Evolutionary conservation across 2,113 vertebrate genomes (phyloP).

Genomic region (Probosciger aterrimus): DNA sequence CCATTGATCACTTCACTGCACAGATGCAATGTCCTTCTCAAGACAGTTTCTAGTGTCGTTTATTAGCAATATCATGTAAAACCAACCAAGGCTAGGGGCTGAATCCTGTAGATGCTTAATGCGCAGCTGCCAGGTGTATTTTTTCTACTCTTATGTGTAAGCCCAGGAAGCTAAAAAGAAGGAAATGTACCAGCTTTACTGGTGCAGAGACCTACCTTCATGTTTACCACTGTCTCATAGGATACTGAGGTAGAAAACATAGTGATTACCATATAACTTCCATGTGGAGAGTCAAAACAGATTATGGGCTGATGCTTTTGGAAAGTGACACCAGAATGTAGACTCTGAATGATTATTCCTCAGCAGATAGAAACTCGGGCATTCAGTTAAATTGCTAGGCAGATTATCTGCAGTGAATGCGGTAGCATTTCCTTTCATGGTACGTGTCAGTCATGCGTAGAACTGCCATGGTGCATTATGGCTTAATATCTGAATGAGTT

Average conservation of each 20-base stretch:
- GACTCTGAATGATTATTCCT: neutral
- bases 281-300: neutral
- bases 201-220: neutral
- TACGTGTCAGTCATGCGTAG: accelerated
- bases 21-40: neutral
- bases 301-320: neutral
- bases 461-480: neutral
- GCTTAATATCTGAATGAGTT: neutral
- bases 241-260: neutral
- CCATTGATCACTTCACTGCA: accelerated
- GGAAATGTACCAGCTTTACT: neutral
- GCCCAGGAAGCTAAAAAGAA: neutral
- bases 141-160: neutral
- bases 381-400: neutral
- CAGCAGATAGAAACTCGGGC: neutral
- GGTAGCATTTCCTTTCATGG: neutral
- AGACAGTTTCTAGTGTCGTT: neutral
- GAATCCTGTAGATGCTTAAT: neutral
- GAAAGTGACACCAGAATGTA: neutral
- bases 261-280: neutral
- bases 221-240: neutral
- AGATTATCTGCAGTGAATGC: neutral
- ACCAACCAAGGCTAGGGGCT: neutral
- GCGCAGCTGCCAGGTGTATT: neutral
- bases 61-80: neutral